Conservation (phyloP, 2,888 invertebrate species). For the Hipparchia sbordonii region DNA sequence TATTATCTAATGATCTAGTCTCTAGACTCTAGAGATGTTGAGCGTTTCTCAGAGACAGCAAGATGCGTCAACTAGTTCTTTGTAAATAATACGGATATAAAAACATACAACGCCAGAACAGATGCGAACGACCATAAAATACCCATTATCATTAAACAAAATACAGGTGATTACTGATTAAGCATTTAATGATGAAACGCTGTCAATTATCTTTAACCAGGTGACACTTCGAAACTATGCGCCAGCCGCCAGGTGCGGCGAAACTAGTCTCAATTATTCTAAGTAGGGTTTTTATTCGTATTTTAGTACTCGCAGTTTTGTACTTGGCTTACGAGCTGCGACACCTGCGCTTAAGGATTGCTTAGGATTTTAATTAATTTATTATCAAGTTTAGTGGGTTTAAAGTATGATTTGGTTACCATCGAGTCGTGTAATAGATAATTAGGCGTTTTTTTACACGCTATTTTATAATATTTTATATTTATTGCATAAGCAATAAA, state of each 20-base stretch:
- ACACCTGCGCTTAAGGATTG: slow-evolving; percentile 25
- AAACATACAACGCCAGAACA: neutral
- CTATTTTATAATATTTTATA: no score
- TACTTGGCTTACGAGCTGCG: slow-evolving; percentile 5
- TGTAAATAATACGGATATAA: neutral
- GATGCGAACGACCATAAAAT: neutral
- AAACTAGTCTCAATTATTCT: slow-evolving; percentile 28
- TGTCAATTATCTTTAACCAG: slow-evolving; percentile 15
- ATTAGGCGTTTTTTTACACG: no score
- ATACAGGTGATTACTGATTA: slow-evolving; percentile 17
- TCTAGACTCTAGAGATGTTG: no score
- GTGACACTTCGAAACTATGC: slow-evolving; percentile 22
- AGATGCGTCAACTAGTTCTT: neutral
- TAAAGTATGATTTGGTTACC: neutral
- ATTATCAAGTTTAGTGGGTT: slow-evolving; percentile 10
- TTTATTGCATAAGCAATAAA: no score
- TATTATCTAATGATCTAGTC: no score
- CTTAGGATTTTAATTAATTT: slow-evolving; percentile 19
- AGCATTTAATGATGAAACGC: slow-evolving; percentile 4
- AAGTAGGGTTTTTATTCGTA: neutral
- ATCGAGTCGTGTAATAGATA: no score
- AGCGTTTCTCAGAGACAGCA: no score
- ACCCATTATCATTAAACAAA: neutral
- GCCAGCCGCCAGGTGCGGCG: slow-evolving; percentile 30
- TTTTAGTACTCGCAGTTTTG: neutral